A percentile compares a stretch with the other conserved stretches of the same genome.
Conservation (phyloP, 2,113 vertebrate species). For the Saccopteryx leptura region DNA sequence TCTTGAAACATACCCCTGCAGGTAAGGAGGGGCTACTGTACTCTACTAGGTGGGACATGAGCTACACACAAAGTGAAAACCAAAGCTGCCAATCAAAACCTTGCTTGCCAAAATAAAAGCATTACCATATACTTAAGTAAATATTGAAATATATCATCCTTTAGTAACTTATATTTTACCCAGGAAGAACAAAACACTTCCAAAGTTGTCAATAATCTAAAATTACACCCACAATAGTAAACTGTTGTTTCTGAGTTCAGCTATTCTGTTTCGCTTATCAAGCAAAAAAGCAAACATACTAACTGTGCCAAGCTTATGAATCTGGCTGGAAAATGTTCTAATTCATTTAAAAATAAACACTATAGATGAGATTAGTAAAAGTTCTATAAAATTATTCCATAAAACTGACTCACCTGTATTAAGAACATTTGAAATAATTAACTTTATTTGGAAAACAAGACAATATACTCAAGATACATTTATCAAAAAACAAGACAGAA, state of each 20-base stretch:
- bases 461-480: slow-evolving; percentile 33
- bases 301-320: slow-evolving; percentile 30
- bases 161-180: slow-evolving; percentile 78
- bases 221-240: slow-evolving; percentile 75
- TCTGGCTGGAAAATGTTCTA: slow-evolving; percentile 17
- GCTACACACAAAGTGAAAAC: neutral
- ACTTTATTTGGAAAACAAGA: slow-evolving; percentile 42
- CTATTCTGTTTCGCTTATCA: slow-evolving; percentile 64
- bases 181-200: slow-evolving; percentile 82
- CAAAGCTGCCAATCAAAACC: neutral
- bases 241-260: slow-evolving; percentile 63
- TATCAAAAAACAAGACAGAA: slow-evolving; percentile 51
- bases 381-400: slow-evolving; percentile 62
- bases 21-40: neutral
- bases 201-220: slow-evolving; percentile 80
- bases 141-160: slow-evolving; percentile 8
- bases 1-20: neutral
- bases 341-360: slow-evolving; percentile 40
- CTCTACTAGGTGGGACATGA: neutral
- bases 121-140: neutral
- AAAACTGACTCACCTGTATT: neutral
- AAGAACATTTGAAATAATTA: slow-evolving; percentile 68
- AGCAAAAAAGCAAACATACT: slow-evolving; percentile 52
- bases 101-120: slow-evolving; percentile 49
- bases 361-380: slow-evolving; percentile 74